Evolutionary conservation across 30 jellyfish, hydroid and myxozoan species (phyloP).

Genomic region (Hydractinia echinata): DNA sequence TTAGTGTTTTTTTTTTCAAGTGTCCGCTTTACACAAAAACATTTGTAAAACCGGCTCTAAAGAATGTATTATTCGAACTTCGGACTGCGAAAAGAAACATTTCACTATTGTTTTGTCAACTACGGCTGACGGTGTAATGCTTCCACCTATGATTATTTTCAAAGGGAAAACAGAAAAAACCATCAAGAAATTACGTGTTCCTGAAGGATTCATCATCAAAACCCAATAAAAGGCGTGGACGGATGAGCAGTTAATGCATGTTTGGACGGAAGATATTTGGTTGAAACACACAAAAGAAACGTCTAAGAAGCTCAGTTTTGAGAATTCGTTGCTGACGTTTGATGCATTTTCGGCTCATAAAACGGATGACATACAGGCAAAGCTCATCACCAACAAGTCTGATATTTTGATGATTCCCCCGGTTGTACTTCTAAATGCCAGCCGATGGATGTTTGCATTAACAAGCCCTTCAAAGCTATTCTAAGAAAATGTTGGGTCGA

Average conservation of each 20-base stretch:
- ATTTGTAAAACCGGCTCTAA: neutral
- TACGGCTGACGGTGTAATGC: constrained; percentile 14
- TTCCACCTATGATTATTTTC: constrained; percentile 18
- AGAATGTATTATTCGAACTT: constrained; percentile 1
- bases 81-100: constrained; percentile 8
- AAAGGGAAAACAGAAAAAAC: constrained; percentile 19
- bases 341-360: constrained; percentile 20
- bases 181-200: too few relatives aligned
- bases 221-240: constrained; percentile 7
- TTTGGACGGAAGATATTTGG: neutral
- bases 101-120: neutral
- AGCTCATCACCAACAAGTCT: constrained; percentile 8
- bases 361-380: too few relatives aligned
- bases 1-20: too few relatives aligned
- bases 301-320: constrained; percentile 10
- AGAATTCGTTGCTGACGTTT: constrained; percentile 6
- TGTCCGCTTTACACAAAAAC: too few relatives aligned
- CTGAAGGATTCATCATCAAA: constrained; percentile 10
- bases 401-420: constrained; percentile 5
- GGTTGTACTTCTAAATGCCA: constrained; percentile 25
- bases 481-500: neutral
- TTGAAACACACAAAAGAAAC: constrained; percentile 6
- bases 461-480: constrained; percentile 17
- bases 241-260: constrained; percentile 9
- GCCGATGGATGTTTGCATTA: constrained; percentile 15